Conservation (phyloP, 2,113 vertebrate genomes). For the Cyprinodon brontotheroides region DNA sequence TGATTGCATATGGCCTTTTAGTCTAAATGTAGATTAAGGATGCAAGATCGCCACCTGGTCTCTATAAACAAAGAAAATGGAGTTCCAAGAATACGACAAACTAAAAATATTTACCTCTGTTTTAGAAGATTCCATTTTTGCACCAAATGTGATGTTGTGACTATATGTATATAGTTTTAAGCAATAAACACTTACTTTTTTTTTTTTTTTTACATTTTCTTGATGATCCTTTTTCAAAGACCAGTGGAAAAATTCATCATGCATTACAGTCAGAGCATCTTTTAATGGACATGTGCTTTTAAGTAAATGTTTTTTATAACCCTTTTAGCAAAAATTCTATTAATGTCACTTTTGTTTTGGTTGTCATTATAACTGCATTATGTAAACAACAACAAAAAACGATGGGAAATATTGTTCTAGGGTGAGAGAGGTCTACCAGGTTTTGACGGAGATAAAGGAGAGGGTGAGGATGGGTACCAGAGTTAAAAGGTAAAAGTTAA, state of each 20-base stretch:
- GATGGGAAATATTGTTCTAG: constrained; percentile 61
- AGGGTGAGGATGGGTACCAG: constrained; percentile 88
- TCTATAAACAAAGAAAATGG: neutral
- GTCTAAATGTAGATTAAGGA: neutral
- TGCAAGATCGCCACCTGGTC: too few relatives aligned
- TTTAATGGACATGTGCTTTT: too few relatives aligned
- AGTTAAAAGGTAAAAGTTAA: constrained; percentile 81
- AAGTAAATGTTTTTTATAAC: too few relatives aligned
- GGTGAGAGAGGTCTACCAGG: constrained; percentile 84
- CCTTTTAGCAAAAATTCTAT: too few relatives aligned
- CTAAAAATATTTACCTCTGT: neutral
- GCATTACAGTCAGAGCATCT: neutral
- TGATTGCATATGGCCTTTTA: too few relatives aligned
- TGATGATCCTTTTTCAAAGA: neutral
- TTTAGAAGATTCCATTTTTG: neutral
- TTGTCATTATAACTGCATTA: too few relatives aligned
- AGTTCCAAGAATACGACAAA: neutral
- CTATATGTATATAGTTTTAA: neutral
- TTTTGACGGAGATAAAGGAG: constrained; percentile 94
- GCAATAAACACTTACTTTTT: neutral
- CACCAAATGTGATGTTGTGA: neutral
- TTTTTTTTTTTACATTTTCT: neutral
- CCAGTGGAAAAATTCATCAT: neutral
- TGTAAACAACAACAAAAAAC: neutral
- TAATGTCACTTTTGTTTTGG: too few relatives aligned